A percentile compares a stretch with the other conserved stretches of the same genome.
phyloP scores from a whole-genome alignment of 2,113 vertebrate genomes.

The Struthidea cinerea region DNA sequence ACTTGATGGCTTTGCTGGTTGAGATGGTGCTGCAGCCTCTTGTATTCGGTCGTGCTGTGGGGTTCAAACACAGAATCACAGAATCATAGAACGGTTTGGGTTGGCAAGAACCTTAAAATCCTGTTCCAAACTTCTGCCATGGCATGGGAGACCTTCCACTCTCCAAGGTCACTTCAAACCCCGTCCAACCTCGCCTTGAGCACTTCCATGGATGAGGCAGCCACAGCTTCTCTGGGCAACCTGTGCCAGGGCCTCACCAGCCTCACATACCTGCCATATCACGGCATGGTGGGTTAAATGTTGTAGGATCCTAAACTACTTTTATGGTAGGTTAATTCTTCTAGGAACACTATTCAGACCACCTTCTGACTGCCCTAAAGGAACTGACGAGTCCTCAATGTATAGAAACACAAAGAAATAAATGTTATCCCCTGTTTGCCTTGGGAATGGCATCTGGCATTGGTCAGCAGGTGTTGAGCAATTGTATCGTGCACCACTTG shows the following conservation, averaged over 20 bases:
- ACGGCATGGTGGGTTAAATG: accelerated
- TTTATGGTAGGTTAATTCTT: background rate
- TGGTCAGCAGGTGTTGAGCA: accelerated
- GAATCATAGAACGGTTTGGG: background rate
- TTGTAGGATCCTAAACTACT: background rate
- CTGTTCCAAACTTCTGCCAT: background rate
- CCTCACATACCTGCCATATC: background rate
- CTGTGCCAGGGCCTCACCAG: too few species aligned
- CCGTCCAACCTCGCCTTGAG: accelerated
- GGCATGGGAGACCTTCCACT: background rate
- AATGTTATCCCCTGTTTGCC: accelerated
- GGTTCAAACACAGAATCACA: background rate
- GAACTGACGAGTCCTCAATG: background rate
- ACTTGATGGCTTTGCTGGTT: background rate
- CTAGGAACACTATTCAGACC: too few species aligned
- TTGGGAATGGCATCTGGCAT: background rate
- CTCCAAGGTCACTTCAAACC: background rate
- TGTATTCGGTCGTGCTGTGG: accelerated
- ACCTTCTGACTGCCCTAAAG: background rate
- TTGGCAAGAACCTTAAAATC: background rate
- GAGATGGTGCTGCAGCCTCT: background rate
- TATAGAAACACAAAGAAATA: background rate
- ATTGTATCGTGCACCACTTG: too few species aligned
- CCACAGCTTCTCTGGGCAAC: background rate
- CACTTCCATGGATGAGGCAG: background rate